Evolutionary conservation across 2,797 vertebrate species (phyloP), one percentile per base, ranked within the genome.

Genomic region (Propithecus deckenii): DNA sequence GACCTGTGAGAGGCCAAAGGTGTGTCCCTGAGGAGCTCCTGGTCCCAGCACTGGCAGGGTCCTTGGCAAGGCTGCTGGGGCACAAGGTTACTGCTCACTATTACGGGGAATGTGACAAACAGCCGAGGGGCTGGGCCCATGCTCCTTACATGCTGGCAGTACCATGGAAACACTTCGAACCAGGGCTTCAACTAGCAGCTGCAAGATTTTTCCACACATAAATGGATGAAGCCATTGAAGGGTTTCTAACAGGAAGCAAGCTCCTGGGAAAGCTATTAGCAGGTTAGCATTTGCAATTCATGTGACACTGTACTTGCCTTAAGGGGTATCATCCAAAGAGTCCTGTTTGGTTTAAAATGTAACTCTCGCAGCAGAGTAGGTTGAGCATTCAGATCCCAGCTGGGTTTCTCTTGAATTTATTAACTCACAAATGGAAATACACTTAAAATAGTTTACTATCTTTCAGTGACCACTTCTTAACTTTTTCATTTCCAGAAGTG

Each of bases 211-310:
- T 95, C 94, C 96, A 95, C 90, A 89, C 85, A 67, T 88, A 95
- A 97, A 25, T 35, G 94, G 92, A 94, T 89, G 83, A 89, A 97
- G 78, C 84, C 85, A 43, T 14, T n/a, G 92, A 84, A 95, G 86
- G 93, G 59, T 35, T 71, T 92, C 71, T 23, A 95, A 87, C 94
- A 97, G 97, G 98, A 98, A 97, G 94, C 92, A 17, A 55, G 81
- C 48, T 63, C 96, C 93, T 96, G 97, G 95, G 97, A 97, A 97
- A 97, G 95, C 93, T 72, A 46, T 92, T 63, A 92, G 95, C 67
- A 46, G 61, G n/a, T 50, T 10, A 25, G 28, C 79, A 97, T 98
- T 98, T 97, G 98, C 97, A 98, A 95, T 96, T 97, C 97, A 97
- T 97, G 96, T 75, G 95, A 94, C 89, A 46, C 83, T 55, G 80